These are phyloP conservation scores for Synergus laeviventris DNA, from an alignment of 2,888 invertebrate species.

Conservation along the genomic window DNA sequence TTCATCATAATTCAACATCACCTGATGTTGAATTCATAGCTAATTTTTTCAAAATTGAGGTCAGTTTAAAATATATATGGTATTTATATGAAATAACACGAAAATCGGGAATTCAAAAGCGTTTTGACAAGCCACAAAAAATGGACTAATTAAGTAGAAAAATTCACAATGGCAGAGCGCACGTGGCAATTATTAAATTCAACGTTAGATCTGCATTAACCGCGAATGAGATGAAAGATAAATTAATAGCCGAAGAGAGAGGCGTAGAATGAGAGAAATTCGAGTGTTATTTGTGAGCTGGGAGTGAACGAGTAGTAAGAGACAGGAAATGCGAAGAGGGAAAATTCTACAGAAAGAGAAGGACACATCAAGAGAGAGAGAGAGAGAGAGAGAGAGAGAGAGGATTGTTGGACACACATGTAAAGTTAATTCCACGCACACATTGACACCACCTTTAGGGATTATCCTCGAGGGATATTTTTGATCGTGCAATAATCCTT, in stretches of 20 bases:
- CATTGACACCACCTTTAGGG: constrained; percentile 66
- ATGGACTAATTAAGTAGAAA: neutral
- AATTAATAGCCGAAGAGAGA: constrained; percentile 66
- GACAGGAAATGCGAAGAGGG: neutral
- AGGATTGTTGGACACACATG: constrained; percentile 55
- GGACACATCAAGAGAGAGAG: constrained; percentile 3
- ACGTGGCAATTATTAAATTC: neutral
- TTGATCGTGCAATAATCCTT: constrained; percentile 76
- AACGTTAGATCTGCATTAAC: constrained; percentile 19
- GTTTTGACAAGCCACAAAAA: neutral
- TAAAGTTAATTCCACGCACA: constrained; percentile 71
- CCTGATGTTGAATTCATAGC: no score
- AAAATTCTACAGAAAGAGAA: neutral
- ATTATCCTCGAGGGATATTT: constrained; percentile 75
- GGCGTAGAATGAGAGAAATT: constrained; percentile 48
- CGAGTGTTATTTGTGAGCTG: constrained; percentile 34
- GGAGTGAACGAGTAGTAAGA: neutral
- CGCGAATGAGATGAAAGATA: constrained; percentile 58
- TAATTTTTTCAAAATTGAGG: no score
- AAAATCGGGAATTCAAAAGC: neutral
- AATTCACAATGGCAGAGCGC: constrained; percentile 24
- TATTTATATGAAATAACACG: no score
- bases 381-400: constrained; percentile 43
- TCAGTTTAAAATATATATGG: no score
- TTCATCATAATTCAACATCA: no score